Conservation (phyloP, 2,797 vertebrate genomes). For the Sebastes trivittatus region DNA sequence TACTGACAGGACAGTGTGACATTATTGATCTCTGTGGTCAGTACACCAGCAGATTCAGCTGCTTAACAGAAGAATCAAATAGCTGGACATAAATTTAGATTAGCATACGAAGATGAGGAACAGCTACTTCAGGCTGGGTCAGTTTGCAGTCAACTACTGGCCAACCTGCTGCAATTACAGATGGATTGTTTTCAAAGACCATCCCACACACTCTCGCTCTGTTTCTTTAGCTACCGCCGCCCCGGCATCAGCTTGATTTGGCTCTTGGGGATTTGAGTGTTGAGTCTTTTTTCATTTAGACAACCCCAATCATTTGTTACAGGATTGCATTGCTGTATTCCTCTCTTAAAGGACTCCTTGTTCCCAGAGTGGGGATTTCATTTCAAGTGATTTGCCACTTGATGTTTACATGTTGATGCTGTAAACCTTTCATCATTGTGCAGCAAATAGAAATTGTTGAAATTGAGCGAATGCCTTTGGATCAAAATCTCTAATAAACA, state of each 20-base stretch:
- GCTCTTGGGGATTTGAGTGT: constrained; percentile 18
- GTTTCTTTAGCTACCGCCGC: constrained; percentile 5
- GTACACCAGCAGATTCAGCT: constrained; percentile 45
- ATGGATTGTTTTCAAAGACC: constrained; percentile 39
- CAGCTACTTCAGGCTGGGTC: not conserved
- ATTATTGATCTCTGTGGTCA: constrained; percentile 54
- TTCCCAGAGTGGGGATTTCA: constrained; percentile 6
- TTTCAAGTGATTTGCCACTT: constrained; percentile 27
- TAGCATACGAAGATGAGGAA: constrained; percentile 35
- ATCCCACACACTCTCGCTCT: constrained; percentile 22
- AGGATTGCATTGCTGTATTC: not conserved
- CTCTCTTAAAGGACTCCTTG: constrained; percentile 5
- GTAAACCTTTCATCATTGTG: not conserved
- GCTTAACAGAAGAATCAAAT: constrained; percentile 44
- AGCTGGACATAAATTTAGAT: constrained; percentile 47
- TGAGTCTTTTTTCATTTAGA: constrained; percentile 16
- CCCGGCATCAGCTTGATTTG: constrained; percentile 24
- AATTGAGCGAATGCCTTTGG: not conserved
- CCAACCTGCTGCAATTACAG: constrained; percentile 28
- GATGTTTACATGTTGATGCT: constrained; percentile 25
- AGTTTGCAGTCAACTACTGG: constrained; percentile 16
- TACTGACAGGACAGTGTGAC: constrained; percentile 31
- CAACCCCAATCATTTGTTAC: not conserved
- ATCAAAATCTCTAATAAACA: not conserved
- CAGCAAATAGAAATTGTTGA: not conserved